Conservation (phyloP, 2,797 vertebrate genomes). For the Pelobates cultripes region DNA sequence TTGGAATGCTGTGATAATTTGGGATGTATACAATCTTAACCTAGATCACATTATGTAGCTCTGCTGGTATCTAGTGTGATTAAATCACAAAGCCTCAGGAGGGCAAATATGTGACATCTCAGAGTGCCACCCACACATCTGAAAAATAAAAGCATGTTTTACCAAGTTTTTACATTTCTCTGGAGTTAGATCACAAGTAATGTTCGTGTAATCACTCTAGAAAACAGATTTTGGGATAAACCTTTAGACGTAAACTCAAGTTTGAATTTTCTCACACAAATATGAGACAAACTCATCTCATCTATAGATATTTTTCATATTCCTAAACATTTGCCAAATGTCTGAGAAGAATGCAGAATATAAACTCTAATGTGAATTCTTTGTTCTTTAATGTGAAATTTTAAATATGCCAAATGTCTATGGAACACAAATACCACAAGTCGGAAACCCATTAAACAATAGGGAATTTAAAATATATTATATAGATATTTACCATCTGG, state of each 20-base stretch:
- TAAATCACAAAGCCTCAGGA: slow-evolving; percentile 4
- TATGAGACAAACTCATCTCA: too few species aligned
- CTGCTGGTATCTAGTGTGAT: neutral
- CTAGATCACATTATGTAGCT: slow-evolving; percentile 19
- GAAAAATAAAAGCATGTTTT: too few species aligned
- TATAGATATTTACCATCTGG: slow-evolving; percentile 80
- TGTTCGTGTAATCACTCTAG: neutral
- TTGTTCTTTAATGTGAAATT: too few species aligned
- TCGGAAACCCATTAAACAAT: too few species aligned
- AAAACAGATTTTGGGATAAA: neutral
- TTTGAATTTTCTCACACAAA: neutral
- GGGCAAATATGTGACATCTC: slow-evolving; percentile 11
- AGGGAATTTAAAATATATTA: too few species aligned
- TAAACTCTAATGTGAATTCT: too few species aligned
- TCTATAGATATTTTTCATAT: too few species aligned
- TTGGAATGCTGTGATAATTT: slow-evolving; percentile 5
- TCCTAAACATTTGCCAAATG: too few species aligned
- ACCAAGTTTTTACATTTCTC: neutral
- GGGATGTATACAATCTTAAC: neutral
- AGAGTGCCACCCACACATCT: slow-evolving; percentile 2
- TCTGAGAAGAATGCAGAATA: too few species aligned
- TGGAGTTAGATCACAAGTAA: neutral
- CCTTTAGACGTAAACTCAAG: neutral
- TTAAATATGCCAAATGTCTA: too few species aligned
- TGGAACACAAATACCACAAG: too few species aligned